phyloP scores from a whole-genome alignment of 2,113 vertebrate species.

The Phalacrocorax brasilianus region DNA sequence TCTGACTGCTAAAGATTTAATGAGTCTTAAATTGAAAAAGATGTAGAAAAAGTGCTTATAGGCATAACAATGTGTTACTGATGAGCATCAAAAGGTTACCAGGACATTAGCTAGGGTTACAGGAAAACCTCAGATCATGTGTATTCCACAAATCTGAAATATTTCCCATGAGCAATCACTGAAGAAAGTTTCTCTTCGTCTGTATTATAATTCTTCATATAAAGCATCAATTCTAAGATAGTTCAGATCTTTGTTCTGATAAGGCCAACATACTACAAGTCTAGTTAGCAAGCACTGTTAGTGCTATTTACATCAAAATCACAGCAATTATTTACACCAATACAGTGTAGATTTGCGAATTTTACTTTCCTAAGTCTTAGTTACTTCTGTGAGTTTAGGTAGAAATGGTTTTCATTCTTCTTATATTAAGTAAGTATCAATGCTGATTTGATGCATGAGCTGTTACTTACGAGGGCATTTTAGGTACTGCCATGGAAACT shows the following conservation, averaged over 20 bases:
- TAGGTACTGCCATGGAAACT: neutral
- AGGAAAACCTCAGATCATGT: conserved; percentile 48
- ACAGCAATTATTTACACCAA: neutral
- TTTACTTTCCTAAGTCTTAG: neutral
- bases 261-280: neutral
- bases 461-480: neutral
- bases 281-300: neutral
- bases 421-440: neutral
- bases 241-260: neutral
- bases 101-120: conserved; percentile 39
- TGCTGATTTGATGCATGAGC: neutral
- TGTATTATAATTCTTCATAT: neutral
- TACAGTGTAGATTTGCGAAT: neutral
- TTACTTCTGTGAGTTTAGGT: neutral
- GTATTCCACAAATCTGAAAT: conserved; percentile 15
- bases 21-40: conserved; percentile 61
- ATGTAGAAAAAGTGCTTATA: conserved; percentile 59
- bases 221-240: neutral
- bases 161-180: conserved; percentile 40
- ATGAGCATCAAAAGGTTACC: conserved; percentile 67
- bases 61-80: conserved; percentile 55
- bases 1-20: conserved; percentile 52
- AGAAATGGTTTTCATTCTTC: neutral
- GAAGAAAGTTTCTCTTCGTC: neutral
- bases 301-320: neutral